These are phyloP conservation scores for Lucinisca nassula DNA, from an alignment of 2,888 invertebrate species.

Conservation along the genomic window DNA sequence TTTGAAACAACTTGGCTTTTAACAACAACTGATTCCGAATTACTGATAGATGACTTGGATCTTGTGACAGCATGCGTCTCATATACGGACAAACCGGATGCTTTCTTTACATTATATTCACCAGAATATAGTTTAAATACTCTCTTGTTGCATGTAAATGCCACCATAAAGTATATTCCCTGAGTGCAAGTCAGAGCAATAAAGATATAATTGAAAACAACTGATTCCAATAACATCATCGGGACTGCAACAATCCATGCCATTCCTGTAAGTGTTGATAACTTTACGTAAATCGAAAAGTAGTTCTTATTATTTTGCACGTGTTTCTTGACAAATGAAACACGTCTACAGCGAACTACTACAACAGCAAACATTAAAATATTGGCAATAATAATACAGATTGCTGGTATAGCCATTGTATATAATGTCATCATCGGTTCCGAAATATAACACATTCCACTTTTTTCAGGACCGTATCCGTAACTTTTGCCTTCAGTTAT, in stretches of 20 bases:
- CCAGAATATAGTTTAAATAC: neutral
- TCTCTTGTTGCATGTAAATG: slow-evolving; percentile 15
- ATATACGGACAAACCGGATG: neutral
- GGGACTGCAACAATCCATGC: slow-evolving; percentile 10
- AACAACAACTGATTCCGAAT: neutral
- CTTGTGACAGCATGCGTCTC: neutral
- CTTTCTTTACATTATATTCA: neutral
- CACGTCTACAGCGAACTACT: neutral
- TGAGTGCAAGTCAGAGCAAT: neutral
- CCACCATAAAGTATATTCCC: slow-evolving; percentile 13
- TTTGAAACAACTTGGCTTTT: neutral
- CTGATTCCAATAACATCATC: neutral
- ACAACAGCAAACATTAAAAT: neutral
- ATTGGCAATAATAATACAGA: neutral
- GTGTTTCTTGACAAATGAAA: neutral
- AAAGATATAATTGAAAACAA: slow-evolving; percentile 18
- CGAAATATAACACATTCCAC: slow-evolving; percentile 6
- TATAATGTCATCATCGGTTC: neutral
- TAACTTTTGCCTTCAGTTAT: neutral
- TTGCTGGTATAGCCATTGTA: slow-evolving; percentile 1
- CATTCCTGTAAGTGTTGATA: slow-evolving; percentile 16
- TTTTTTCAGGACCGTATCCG: slow-evolving; percentile 57
- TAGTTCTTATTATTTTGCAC: slow-evolving; percentile 7
- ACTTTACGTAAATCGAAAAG: neutral
- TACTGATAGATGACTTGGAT: neutral